Evolutionary conservation across 2,113 vertebrate species (phyloP).

Genomic region (Archocentrus centrarchus): DNA sequence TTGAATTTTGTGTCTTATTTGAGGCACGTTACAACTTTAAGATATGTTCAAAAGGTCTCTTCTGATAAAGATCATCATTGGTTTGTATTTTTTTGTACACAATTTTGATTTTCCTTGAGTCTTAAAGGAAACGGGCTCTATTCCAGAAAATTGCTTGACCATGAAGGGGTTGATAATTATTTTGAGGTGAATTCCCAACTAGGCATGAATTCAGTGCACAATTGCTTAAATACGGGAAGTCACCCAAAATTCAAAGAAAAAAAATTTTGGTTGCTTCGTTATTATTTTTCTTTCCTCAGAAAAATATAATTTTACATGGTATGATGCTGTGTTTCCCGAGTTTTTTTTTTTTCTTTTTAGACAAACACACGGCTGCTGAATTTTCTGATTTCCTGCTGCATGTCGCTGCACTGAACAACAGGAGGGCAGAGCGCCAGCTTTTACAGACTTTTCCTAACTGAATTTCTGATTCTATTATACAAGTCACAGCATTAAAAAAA

Average conservation of each 20-base stretch:
- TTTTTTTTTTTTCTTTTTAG: background rate
- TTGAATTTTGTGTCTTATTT: background rate
- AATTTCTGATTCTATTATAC: background rate
- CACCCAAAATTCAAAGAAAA: constrained; percentile 23
- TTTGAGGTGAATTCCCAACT: constrained; percentile 41
- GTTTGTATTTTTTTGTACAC: background rate
- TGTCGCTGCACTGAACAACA: background rate
- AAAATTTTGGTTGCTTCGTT: background rate
- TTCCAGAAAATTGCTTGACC: constrained; percentile 13
- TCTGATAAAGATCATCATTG: too few relatives aligned
- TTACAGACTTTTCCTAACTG: background rate
- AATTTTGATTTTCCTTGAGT: background rate
- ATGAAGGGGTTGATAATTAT: background rate
- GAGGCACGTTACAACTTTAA: background rate
- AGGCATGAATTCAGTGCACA: background rate
- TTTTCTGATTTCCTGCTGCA: background rate
- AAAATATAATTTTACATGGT: background rate
- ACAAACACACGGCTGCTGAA: fast-evolving
- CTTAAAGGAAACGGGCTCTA: background rate
- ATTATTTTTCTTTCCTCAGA: too few relatives aligned
- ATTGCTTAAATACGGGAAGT: constrained; percentile 24
- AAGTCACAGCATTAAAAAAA: background rate
- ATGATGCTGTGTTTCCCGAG: background rate
- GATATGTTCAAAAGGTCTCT: background rate
- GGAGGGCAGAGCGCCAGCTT: background rate